Conservation (phyloP, 2,113 vertebrate genomes). For the Peromyscus californicus region DNA sequence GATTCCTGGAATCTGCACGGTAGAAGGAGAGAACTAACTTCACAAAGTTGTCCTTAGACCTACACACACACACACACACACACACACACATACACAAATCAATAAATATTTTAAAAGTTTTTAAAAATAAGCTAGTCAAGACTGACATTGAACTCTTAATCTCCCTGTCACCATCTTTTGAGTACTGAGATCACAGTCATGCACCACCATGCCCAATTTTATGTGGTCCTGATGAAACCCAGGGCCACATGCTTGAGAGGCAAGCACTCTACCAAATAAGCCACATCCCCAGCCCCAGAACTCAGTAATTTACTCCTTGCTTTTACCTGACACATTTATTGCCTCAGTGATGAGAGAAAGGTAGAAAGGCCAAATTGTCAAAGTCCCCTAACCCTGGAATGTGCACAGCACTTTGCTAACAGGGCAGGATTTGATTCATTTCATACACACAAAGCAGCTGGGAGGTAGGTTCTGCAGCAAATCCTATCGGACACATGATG, state of each 20-base stretch:
- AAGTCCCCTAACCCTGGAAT: background rate
- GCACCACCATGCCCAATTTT: background rate
- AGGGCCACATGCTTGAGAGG: background rate
- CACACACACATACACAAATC: background rate
- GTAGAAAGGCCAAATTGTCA: background rate
- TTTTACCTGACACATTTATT: conserved; percentile 46
- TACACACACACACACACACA: background rate
- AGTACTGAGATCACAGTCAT: background rate
- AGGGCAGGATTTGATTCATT: background rate
- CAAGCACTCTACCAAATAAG: background rate
- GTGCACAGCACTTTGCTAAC: background rate
- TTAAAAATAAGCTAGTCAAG: background rate
- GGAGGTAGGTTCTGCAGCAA: conserved; percentile 66
- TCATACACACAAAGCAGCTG: background rate
- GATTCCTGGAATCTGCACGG: background rate
- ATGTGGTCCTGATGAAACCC: background rate
- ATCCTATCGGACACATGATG: background rate
- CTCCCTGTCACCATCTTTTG: background rate
- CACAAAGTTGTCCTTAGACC: background rate
- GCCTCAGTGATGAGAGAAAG: background rate
- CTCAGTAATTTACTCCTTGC: background rate
- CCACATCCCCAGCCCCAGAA: background rate
- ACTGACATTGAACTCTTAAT: background rate
- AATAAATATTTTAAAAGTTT: background rate
- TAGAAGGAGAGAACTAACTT: background rate